Evolutionary conservation across 2,113 vertebrate species (phyloP).

Genomic region (Brevimyrus niger): DNA sequence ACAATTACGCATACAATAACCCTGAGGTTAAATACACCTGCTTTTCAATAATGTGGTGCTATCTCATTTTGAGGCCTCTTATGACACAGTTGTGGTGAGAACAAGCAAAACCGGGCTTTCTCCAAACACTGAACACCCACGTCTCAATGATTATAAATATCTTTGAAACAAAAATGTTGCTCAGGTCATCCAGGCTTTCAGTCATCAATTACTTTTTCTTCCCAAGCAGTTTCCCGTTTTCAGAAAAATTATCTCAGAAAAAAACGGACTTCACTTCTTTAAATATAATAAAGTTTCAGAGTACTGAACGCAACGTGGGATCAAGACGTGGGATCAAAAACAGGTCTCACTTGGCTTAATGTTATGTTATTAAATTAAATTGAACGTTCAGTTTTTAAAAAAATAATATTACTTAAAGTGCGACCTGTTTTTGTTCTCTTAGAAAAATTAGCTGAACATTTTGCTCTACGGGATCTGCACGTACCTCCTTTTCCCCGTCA

Average conservation of each 20-base stretch:
- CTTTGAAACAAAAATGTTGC: neutral
- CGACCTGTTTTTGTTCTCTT: too few species aligned
- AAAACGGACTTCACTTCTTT: too few species aligned
- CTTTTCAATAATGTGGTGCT: neutral
- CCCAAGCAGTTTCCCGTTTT: neutral
- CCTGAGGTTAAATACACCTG: neutral
- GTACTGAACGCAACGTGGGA: too few species aligned
- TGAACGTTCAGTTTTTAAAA: too few species aligned
- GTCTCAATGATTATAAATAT: neutral
- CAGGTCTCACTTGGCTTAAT: too few species aligned
- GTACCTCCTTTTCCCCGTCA: slow-evolving; percentile 89
- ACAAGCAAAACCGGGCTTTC: neutral
- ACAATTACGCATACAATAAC: neutral
- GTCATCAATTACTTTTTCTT: neutral
- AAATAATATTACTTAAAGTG: too few species aligned
- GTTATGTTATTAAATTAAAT: too few species aligned
- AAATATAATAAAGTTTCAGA: too few species aligned
- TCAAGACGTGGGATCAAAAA: too few species aligned
- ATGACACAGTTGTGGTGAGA: neutral
- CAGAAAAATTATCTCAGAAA: neutral
- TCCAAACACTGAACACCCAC: neutral
- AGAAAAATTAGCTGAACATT: neutral
- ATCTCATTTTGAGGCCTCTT: neutral
- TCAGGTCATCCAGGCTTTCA: neutral
- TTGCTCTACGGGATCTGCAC: neutral